These are phyloP conservation scores for Drosophila dunni DNA, from an alignment of 1,140 invertebrate species.

Conservation along the genomic window DNA sequence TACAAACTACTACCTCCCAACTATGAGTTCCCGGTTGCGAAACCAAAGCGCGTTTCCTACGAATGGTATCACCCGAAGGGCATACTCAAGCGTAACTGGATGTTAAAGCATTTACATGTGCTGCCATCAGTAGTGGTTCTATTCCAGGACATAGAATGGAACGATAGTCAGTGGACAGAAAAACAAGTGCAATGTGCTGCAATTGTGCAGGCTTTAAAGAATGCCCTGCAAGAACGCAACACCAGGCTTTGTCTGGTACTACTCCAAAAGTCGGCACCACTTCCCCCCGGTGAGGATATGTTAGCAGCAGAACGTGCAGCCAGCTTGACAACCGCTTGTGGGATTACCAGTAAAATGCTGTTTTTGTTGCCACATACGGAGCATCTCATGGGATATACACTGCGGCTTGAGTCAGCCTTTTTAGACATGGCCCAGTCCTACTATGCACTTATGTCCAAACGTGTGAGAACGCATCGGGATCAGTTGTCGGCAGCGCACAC, in stretches of 20 bases:
- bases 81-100: conserved; percentile 97
- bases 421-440: conserved; percentile 96
- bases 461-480: conserved; percentile 94
- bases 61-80: conserved; percentile 99
- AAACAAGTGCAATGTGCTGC: conserved; percentile 97
- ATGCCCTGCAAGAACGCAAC: conserved; percentile 87
- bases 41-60: conserved; percentile 95
- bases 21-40: conserved; percentile 95
- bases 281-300: conserved; percentile 93
- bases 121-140: conserved; percentile 96
- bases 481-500: conserved; percentile 96
- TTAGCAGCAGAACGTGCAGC: conserved; percentile 94
- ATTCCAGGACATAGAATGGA: conserved; percentile 99
- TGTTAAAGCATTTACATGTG: conserved; percentile 95
- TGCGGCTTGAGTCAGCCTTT: conserved; percentile 95
- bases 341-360: conserved; percentile 95
- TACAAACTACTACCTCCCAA: conserved; percentile 92
- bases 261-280: conserved; percentile 92
- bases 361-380: conserved; percentile 96
- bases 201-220: conserved; percentile 93
- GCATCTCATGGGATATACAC: conserved; percentile 87
- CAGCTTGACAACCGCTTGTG: conserved; percentile 94
- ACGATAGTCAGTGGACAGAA: conserved; percentile 96
- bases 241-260: conserved; percentile 95
- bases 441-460: conserved; percentile 95